Evolutionary conservation across 2,888 invertebrate genomes (phyloP).

Genomic region (Erynnis tages): DNA sequence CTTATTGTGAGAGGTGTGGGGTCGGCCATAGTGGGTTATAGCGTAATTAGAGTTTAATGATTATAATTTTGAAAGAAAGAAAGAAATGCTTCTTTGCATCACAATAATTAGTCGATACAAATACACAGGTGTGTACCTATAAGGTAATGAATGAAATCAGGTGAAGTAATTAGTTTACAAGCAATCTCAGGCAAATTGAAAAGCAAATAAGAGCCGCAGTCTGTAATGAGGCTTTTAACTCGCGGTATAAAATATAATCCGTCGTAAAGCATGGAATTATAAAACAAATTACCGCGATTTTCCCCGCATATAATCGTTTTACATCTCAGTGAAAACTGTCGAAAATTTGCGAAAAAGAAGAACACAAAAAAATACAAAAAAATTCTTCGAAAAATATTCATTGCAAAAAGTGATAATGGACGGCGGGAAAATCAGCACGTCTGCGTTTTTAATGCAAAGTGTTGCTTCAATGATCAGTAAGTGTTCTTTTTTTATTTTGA

Average conservation of each 20-base stretch:
- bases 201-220: neutral
- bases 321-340: slow-evolving; percentile 8
- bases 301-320: neutral
- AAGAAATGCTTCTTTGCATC: no score
- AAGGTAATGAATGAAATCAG: neutral
- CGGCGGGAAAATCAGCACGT: slow-evolving; percentile 42
- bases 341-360: no score
- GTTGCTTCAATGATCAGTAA: slow-evolving; percentile 51
- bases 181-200: neutral
- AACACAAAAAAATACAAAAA: no score
- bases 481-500: no score
- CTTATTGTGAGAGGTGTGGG: no score
- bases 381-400: neutral
- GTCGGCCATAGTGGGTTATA: no score
- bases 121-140: no score
- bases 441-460: slow-evolving; percentile 52
- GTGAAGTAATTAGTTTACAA: neutral
- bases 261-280: slow-evolving; percentile 16
- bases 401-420: slow-evolving; percentile 36
- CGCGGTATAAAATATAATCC: slow-evolving; percentile 14
- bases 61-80: no score
- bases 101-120: no score
- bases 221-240: slow-evolving; percentile 3
- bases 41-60: no score
- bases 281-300: neutral